Evolutionary conservation across 2,113 vertebrate species (phyloP).

Genomic region (Chloroceryle aenea): DNA sequence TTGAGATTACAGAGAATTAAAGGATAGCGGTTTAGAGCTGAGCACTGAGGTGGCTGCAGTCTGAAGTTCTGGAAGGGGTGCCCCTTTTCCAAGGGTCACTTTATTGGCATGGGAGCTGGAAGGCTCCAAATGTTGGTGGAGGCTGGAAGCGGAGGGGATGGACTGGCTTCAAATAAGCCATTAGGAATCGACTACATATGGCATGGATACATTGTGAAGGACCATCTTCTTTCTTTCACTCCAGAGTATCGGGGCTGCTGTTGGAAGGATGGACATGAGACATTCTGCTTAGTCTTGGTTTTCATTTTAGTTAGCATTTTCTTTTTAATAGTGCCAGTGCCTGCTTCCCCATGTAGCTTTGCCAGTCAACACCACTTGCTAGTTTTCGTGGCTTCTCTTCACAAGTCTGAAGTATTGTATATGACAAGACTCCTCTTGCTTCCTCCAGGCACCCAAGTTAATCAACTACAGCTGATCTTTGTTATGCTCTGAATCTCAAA

Average conservation of each 20-base stretch:
- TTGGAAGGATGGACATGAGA: neutral
- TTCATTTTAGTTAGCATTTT: constrained; percentile 24
- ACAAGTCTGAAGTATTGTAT: constrained; percentile 24
- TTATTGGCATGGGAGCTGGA: neutral
- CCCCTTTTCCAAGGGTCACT: neutral
- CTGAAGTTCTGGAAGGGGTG: neutral
- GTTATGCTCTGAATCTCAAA: neutral
- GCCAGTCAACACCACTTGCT: neutral
- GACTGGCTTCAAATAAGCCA: neutral
- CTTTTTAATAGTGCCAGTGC: neutral
- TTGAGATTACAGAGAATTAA: neutral
- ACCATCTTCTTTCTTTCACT: neutral
- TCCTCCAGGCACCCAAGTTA: constrained; percentile 11
- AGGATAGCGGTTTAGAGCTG: neutral
- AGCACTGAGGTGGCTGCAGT: neutral
- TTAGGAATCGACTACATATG: neutral
- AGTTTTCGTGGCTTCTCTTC: neutral
- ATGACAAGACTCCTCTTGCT: constrained; percentile 6
- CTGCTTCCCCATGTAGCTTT: constrained; percentile 28
- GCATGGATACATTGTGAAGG: neutral
- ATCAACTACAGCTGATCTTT: neutral
- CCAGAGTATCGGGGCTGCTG: neutral
- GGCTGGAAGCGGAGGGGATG: neutral
- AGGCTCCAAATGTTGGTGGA: neutral
- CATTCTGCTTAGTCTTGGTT: neutral